Conservation (phyloP, 2,797 vertebrate genomes). For the Antennarius maculatus region DNA sequence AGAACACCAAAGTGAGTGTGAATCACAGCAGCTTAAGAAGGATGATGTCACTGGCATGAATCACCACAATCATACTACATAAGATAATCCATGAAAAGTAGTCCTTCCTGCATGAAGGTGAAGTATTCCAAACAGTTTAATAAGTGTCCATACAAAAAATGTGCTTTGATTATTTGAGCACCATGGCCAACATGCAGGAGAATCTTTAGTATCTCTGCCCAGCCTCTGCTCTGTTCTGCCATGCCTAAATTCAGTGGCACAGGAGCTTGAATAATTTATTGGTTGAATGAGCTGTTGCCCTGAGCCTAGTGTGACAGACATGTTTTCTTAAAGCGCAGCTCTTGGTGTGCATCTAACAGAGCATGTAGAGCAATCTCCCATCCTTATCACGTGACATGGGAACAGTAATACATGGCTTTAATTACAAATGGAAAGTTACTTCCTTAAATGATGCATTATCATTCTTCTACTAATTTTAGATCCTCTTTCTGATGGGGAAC, state of each 20-base stretch:
- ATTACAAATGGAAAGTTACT: constrained; percentile 8
- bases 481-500: neutral
- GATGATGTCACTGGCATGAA: constrained; percentile 45
- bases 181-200: constrained; percentile 15
- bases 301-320: constrained; percentile 58
- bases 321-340: constrained; percentile 69
- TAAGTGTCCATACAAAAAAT: constrained; percentile 8
- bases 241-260: constrained; percentile 73
- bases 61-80: constrained; percentile 13
- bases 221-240: constrained; percentile 45
- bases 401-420: constrained; percentile 12
- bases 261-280: constrained; percentile 81
- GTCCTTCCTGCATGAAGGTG: neutral
- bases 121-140: constrained; percentile 16
- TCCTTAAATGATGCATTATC: neutral
- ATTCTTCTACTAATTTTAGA: neutral
- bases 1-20: constrained; percentile 13
- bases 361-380: constrained; percentile 12
- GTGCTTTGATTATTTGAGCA: constrained; percentile 27
- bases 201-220: constrained; percentile 33
- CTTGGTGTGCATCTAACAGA: constrained; percentile 22
- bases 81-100: neutral
- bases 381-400: constrained; percentile 10
- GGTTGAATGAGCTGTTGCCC: constrained; percentile 66
- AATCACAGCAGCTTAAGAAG: constrained; percentile 27